These are phyloP conservation scores for Dicyrtomina minuta DNA, from an alignment of 2,888 invertebrate genomes.

Conservation along the genomic window DNA sequence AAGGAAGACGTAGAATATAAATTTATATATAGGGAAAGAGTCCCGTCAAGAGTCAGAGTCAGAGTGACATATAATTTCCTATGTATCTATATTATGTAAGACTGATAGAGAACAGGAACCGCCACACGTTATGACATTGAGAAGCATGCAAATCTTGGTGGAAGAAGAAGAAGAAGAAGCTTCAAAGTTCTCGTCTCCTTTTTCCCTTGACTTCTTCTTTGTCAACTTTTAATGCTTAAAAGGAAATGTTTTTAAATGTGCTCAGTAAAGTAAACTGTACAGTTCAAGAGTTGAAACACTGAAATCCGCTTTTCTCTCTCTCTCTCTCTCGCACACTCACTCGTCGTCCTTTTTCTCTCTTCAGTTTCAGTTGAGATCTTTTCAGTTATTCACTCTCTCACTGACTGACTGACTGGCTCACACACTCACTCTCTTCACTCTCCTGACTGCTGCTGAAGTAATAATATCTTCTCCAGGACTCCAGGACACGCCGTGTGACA, in stretches of 20 bases:
- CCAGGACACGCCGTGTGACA: neutral
- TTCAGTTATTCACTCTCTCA: slow-evolving; percentile 1
- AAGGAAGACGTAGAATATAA: too few species aligned
- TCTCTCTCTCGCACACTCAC: neutral
- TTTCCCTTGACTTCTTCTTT: slow-evolving; percentile 1
- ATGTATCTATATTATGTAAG: too few species aligned
- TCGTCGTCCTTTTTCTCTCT: neutral
- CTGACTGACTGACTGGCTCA: too few species aligned
- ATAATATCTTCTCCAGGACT: neutral
- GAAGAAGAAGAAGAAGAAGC: too few species aligned
- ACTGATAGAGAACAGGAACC: too few species aligned
- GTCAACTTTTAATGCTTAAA: slow-evolving; percentile 29
- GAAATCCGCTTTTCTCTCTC: slow-evolving; percentile 3
- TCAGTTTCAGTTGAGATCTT: neutral
- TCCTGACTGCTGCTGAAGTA: too few species aligned
- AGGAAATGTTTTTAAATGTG: slow-evolving; percentile 24
- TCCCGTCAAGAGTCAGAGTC: neutral
- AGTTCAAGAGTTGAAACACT: neutral
- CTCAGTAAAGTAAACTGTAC: slow-evolving; percentile 9
- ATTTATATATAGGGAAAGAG: too few species aligned
- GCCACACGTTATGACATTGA: slow-evolving; percentile 19
- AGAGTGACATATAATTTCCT: too few species aligned
- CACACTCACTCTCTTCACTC: neutral
- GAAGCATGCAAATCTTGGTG: slow-evolving; percentile 9
- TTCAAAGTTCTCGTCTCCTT: slow-evolving; percentile 4